Evolutionary conservation across 2,888 invertebrate genomes (phyloP).

Genomic region (Ametastegia equiseti): DNA sequence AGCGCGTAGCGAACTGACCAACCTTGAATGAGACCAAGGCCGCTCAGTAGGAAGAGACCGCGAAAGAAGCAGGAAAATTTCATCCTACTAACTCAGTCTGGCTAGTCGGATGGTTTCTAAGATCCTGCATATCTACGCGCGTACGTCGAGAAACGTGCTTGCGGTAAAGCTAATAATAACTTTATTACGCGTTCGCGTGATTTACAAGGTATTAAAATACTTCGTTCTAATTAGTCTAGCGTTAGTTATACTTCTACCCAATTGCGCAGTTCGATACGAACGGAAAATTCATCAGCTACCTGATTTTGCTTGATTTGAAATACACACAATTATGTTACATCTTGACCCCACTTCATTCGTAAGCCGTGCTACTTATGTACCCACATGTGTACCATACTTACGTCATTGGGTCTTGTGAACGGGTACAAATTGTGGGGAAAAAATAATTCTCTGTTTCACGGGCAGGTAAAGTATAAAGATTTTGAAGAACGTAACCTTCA

Average conservation of each 20-base stretch:
- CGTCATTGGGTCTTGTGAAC: constrained; percentile 35
- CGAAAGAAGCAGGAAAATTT: constrained; percentile 8
- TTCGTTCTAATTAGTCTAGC: constrained; percentile 22
- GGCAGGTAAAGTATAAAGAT: background rate
- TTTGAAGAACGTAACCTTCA: background rate
- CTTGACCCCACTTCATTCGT: constrained; percentile 12
- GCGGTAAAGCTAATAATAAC: constrained; percentile 1
- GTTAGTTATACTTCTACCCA: background rate
- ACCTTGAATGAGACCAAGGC: constrained; percentile 47
- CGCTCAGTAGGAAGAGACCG: constrained; percentile 11
- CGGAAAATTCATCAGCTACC: background rate
- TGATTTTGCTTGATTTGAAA: background rate
- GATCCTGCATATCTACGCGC: background rate
- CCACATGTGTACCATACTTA: constrained; percentile 23
- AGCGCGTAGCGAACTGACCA: constrained; percentile 17
- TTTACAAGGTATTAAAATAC: constrained; percentile 12
- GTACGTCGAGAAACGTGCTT: background rate
- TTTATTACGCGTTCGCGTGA: constrained; percentile 34
- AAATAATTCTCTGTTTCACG: constrained; percentile 10
- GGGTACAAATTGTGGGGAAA: background rate
- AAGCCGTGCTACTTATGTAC: constrained; percentile 22
- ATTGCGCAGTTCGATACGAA: constrained; percentile 1
- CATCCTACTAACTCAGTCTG: background rate
- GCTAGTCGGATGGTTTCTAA: background rate
- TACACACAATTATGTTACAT: constrained; percentile 15